A percentile compares a stretch with the other conserved stretches of the same genome.
These are phyloP conservation scores for Panagrolaimus sp. DNA, from an alignment of 1,140 invertebrate genomes.

Conservation along the genomic window DNA sequence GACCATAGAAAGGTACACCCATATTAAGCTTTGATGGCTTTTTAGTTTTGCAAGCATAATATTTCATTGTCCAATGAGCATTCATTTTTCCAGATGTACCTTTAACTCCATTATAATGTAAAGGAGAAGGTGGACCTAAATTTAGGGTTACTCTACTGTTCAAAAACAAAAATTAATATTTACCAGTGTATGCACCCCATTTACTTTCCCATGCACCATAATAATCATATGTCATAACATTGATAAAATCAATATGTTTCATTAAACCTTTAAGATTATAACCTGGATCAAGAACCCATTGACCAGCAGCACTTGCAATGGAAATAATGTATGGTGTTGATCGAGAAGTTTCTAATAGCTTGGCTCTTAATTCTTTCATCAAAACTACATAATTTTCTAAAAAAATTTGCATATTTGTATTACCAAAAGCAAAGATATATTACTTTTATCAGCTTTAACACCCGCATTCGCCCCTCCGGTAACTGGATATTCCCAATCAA, in stretches of 20 bases:
- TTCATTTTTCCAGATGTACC: slow-evolving; percentile 47
- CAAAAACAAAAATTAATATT: too few species aligned
- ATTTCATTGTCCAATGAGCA: slow-evolving; percentile 47
- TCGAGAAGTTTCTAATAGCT: slow-evolving; percentile 12
- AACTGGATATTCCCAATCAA: slow-evolving; percentile 69
- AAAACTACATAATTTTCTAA: slow-evolving; percentile 19
- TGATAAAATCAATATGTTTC: slow-evolving; percentile 45
- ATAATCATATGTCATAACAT: slow-evolving; percentile 50
- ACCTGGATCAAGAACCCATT: slow-evolving; percentile 47
- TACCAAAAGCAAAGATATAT: too few species aligned
- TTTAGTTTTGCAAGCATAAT: slow-evolving; percentile 39
- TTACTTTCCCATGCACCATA: slow-evolving; percentile 36
- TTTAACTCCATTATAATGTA: slow-evolving; percentile 34
- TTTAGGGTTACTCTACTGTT: too few species aligned
- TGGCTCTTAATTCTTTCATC: slow-evolving; percentile 17
- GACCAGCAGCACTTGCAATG: slow-evolving; percentile 45
- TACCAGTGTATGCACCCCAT: slow-evolving; percentile 43
- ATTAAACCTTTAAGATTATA: slow-evolving; percentile 37
- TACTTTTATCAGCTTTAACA: neutral
- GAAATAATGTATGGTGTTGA: slow-evolving; percentile 14
- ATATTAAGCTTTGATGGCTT: slow-evolving; percentile 33
- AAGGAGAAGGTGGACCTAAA: slow-evolving; percentile 34
- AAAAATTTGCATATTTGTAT: slow-evolving; percentile 16
- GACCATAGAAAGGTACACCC: slow-evolving; percentile 49
- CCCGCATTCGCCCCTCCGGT: slow-evolving; percentile 64